phyloP scores from a whole-genome alignment of 23 tunicate genomes.

The Styela clava region DNA sequence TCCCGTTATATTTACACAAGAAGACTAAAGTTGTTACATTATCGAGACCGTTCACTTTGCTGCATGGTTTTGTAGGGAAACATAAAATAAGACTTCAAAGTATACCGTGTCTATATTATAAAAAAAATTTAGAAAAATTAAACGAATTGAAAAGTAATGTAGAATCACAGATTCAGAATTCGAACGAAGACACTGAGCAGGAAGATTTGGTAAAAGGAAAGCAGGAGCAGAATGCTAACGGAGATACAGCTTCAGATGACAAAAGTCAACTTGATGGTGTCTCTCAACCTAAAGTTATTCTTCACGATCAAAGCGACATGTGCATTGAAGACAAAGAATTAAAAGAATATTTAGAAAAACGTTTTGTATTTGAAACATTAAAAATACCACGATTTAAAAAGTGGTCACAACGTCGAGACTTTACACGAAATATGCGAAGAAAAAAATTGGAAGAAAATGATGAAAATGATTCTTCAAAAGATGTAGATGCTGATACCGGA shows the following conservation, averaged over 20 bases:
- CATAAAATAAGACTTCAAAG: slow-evolving; percentile 54
- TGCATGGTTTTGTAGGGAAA: slow-evolving; percentile 35
- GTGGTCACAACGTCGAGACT: slow-evolving; percentile 60
- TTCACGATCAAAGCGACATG: not conserved
- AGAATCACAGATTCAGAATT: not conserved
- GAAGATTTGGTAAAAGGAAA: not conserved
- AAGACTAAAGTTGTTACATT: slow-evolving; percentile 54
- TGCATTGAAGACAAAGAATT: slow-evolving; percentile 39
- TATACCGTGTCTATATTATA: slow-evolving; percentile 62
- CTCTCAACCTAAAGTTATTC: not conserved
- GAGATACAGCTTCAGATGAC: not conserved
- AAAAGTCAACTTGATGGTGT: not conserved
- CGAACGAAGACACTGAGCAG: not conserved
- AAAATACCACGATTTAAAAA: slow-evolving; percentile 58
- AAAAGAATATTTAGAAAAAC: slow-evolving; percentile 40
- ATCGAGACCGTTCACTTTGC: slow-evolving; percentile 63
- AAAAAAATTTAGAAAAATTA: slow-evolving; percentile 10
- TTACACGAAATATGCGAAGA: slow-evolving; percentile 11
- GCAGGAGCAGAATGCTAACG: not conserved
- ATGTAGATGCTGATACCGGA: not conserved
- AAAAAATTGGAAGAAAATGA: slow-evolving; percentile 23
- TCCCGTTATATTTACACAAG: slow-evolving; percentile 69
- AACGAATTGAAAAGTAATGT: not conserved
- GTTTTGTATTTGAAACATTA: slow-evolving; percentile 47
- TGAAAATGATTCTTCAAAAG: not conserved